A percentile compares a stretch with the other conserved stretches of the same genome.
phyloP scores from a whole-genome alignment of 1,140 invertebrate species.

The Camponotus floridanus region DNA sequence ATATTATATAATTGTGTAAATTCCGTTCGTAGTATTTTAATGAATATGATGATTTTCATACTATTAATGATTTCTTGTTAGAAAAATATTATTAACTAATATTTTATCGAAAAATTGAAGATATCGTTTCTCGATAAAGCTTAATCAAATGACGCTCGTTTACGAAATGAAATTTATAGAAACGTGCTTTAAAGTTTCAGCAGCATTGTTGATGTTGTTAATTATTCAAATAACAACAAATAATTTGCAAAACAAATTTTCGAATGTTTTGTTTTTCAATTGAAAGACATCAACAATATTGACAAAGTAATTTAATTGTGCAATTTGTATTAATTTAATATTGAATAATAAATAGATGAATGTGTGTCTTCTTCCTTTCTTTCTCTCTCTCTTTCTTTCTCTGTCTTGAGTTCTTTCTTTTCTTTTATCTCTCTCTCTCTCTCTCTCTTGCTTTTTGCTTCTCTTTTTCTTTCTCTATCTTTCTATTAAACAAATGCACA shows the following conservation, averaged over 20 bases:
- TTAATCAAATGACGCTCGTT: too few relatives aligned
- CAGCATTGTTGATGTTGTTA: background rate
- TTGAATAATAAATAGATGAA: background rate
- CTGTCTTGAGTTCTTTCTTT: too few relatives aligned
- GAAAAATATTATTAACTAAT: background rate
- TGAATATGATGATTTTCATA: background rate
- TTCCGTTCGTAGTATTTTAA: background rate
- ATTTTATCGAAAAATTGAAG: background rate
- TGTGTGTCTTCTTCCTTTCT: too few relatives aligned
- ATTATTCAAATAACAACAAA: conserved; percentile 23
- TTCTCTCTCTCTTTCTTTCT: too few relatives aligned
- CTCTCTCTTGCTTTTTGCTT: too few relatives aligned
- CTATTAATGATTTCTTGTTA: background rate
- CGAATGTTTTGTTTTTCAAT: background rate
- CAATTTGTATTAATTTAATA: conserved; percentile 38
- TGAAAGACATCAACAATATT: conserved; percentile 17
- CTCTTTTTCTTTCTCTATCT: too few relatives aligned
- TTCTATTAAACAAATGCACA: background rate
- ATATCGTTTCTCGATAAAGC: background rate
- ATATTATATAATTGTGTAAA: background rate
- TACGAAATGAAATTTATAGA: too few relatives aligned
- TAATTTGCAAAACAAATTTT: conserved; percentile 25
- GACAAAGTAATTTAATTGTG: conserved; percentile 1
- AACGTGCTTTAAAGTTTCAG: background rate
- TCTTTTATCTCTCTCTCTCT: too few relatives aligned